Evolutionary conservation across 1,140 invertebrate genomes (phyloP).

Genomic region (Spodoptera litura): DNA sequence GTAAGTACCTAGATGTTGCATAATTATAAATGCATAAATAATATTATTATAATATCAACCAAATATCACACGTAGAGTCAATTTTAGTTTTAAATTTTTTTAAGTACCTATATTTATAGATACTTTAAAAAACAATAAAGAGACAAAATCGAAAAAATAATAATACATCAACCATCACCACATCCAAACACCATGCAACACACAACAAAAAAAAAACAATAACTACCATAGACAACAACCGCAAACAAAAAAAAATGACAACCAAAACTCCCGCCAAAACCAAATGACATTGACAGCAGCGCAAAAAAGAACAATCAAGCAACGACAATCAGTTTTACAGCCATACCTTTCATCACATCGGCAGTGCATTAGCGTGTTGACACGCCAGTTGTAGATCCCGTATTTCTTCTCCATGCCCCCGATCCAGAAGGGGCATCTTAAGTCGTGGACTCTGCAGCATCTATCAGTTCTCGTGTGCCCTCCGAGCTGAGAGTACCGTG

Average conservation of each 20-base stretch:
- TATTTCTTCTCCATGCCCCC: slow-evolving; percentile 91
- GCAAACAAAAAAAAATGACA: slow-evolving; percentile 11
- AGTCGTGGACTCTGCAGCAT: slow-evolving; percentile 94
- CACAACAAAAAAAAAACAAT: background rate
- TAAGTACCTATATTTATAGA: too few species aligned
- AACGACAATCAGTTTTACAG: slow-evolving; percentile 44
- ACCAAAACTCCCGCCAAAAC: slow-evolving; percentile 4
- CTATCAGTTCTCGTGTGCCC: slow-evolving; percentile 91
- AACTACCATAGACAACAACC: background rate
- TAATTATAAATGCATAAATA: too few species aligned
- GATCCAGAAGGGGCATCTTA: slow-evolving; percentile 93
- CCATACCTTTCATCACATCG: slow-evolving; percentile 94
- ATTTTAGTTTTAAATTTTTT: too few species aligned
- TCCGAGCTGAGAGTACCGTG: slow-evolving; percentile 91
- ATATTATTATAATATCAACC: too few species aligned
- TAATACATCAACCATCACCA: background rate
- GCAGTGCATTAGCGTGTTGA: slow-evolving; percentile 95
- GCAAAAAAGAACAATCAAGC: slow-evolving; percentile 26
- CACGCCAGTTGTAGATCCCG: slow-evolving; percentile 93
- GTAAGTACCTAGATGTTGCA: too few species aligned
- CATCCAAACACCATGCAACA: background rate
- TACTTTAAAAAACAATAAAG: background rate
- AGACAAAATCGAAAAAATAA: background rate
- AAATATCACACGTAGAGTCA: too few species aligned
- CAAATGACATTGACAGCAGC: slow-evolving; percentile 19